Evolutionary conservation across 2,888 invertebrate species (phyloP).

Genomic region (Lydus trimaculatus): DNA sequence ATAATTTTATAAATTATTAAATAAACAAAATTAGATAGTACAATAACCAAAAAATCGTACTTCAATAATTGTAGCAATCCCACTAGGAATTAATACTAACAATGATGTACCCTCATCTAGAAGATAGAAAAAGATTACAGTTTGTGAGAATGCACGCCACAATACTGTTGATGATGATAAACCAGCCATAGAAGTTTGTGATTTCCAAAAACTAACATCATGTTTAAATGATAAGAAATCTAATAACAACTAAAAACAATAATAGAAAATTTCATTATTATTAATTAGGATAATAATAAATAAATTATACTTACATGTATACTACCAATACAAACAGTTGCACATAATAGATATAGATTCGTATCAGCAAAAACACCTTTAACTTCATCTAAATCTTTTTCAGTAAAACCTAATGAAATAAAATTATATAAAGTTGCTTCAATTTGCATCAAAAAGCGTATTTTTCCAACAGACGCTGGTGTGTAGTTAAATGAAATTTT

Average conservation of each 20-base stretch:
- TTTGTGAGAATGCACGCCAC: conserved; percentile 94
- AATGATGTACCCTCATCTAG: conserved; percentile 92
- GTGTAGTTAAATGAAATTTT: conserved; percentile 75
- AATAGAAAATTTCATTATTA: conserved; percentile 9
- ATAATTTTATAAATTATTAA: too few species aligned
- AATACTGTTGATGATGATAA: conserved; percentile 87
- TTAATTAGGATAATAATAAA: neutral
- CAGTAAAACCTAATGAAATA: conserved; percentile 81
- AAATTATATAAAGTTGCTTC: conserved; percentile 77
- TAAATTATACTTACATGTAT: conserved; percentile 90
- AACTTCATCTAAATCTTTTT: conserved; percentile 95
- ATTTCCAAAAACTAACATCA: conserved; percentile 94
- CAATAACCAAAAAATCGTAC: conserved; percentile 62
- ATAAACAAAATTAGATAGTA: neutral
- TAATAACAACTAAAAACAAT: conserved; percentile 80
- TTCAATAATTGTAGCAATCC: conserved; percentile 89
- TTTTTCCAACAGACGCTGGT: conserved; percentile 81
- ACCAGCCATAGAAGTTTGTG: conserved; percentile 85
- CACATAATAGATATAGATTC: conserved; percentile 87
- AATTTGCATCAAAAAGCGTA: conserved; percentile 79
- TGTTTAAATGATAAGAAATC: conserved; percentile 98
- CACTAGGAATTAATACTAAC: conserved; percentile 86
- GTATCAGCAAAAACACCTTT: conserved; percentile 97
- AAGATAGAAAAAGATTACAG: conserved; percentile 90
- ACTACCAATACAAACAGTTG: conserved; percentile 90